Evolutionary conservation across 2,113 vertebrate species (phyloP).

Genomic region (Telmatochromis brachygnathus): DNA sequence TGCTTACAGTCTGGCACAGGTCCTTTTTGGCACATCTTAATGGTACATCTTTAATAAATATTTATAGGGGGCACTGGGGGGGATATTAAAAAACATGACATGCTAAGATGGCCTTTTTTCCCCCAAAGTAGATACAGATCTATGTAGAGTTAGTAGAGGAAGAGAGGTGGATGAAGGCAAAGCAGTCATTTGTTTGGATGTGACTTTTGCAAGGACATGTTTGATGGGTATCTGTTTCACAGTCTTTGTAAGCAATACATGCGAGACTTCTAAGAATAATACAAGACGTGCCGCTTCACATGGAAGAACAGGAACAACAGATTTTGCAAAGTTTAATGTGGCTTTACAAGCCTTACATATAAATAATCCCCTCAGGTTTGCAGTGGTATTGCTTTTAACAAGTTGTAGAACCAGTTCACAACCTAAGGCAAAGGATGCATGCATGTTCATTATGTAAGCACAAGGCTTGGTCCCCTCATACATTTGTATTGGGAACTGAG

Average conservation of each 20-base stretch:
- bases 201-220: conserved; percentile 54
- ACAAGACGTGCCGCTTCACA: not conserved
- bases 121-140: conserved; percentile 45
- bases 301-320: not conserved
- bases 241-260: not conserved
- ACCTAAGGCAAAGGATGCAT: not conserved
- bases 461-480: not conserved
- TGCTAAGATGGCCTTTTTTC: conserved; percentile 50
- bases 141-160: conserved; percentile 16
- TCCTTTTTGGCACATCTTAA: conserved; percentile 56
- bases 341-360: not conserved
- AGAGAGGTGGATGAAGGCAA: not conserved
- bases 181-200: conserved; percentile 47
- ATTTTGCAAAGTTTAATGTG: not conserved
- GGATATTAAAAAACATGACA: conserved; percentile 68
- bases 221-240: conserved; percentile 19
- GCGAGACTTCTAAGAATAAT: not conserved
- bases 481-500: not conserved
- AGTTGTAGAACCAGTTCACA: not conserved
- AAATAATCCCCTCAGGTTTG: not conserved
- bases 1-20: conserved; percentile 38
- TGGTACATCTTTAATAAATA: conserved; percentile 69
- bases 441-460: not conserved
- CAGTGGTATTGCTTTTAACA: not conserved
- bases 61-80: conserved; percentile 61